These are phyloP conservation scores for Yasuhikotakia modesta DNA, from an alignment of 2,797 vertebrate species.

Conservation along the genomic window DNA sequence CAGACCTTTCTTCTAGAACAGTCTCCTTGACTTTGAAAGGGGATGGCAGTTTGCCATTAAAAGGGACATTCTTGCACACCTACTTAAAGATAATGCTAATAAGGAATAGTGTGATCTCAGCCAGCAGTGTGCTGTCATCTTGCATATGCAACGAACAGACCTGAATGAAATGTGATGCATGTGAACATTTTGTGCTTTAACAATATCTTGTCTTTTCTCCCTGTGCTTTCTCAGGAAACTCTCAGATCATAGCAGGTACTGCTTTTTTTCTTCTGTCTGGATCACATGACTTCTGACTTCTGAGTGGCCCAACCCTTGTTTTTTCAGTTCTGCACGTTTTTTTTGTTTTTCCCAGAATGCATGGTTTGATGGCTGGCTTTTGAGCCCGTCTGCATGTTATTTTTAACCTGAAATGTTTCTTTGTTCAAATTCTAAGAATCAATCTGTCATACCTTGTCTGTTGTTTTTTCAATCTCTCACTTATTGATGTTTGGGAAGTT, in stretches of 20 bases:
- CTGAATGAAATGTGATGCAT: conserved; percentile 17
- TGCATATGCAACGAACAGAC: conserved; percentile 5
- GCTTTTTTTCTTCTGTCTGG: conserved; percentile 63
- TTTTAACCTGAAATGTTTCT: background rate
- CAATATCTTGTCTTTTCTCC: conserved; percentile 60
- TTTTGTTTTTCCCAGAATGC: conserved; percentile 29
- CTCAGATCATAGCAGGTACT: conserved; percentile 81
- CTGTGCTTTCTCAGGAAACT: conserved; percentile 76
- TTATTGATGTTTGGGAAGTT: background rate
- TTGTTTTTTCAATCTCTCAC: background rate
- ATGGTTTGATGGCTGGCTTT: conserved; percentile 28
- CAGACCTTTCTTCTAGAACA: conserved; percentile 31
- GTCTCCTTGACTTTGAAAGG: conserved; percentile 48
- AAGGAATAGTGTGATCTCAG: conserved; percentile 18
- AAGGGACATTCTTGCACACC: conserved; percentile 20
- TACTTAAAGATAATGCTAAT: conserved; percentile 37
- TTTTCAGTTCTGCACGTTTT: no score
- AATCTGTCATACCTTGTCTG: background rate
- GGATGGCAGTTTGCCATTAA: conserved; percentile 31
- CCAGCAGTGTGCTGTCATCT: conserved; percentile 13
- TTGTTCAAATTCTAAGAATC: conserved; percentile 2
- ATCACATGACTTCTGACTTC: conserved; percentile 12
- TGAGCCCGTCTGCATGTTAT: conserved; percentile 16
- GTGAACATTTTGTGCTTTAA: conserved; percentile 66
- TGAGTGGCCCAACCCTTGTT: background rate